Conservation (phyloP, 2,113 vertebrate genomes). For the Stercorarius parasiticus region DNA sequence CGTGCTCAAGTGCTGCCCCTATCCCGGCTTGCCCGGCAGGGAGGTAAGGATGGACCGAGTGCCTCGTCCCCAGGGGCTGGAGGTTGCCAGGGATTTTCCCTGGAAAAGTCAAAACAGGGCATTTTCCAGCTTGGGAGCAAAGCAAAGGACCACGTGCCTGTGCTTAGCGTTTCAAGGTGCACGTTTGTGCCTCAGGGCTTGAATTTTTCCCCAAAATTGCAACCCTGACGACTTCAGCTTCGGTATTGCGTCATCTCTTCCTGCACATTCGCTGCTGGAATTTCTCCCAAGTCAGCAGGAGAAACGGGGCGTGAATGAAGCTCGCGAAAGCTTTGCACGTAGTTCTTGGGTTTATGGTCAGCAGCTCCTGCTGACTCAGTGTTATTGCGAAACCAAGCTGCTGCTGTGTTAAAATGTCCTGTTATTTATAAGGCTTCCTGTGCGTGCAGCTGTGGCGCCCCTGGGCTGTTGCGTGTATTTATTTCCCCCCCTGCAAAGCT, state of each 20-base stretch:
- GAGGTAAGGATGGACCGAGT: not conserved
- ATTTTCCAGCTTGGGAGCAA: not conserved
- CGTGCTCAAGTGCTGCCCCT: not conserved
- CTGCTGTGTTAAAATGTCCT: not conserved
- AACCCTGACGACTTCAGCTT: fast-evolving
- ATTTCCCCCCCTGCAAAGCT: not conserved
- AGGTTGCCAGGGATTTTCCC: not conserved
- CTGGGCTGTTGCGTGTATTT: not conserved
- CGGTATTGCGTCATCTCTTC: fast-evolving
- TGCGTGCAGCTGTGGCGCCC: not conserved
- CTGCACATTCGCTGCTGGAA: not conserved
- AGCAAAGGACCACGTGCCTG: fast-evolving
- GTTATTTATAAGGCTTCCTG: not conserved
- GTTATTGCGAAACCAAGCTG: not conserved
- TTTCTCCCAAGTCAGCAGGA: not conserved
- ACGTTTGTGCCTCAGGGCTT: not conserved
- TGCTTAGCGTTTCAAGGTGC: fast-evolving
- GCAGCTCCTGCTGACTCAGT: not conserved
- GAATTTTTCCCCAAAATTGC: not conserved
- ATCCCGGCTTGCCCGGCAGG: not conserved
- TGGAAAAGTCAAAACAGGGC: fast-evolving
- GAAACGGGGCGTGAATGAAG: fast-evolving
- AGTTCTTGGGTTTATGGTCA: fast-evolving
- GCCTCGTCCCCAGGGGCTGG: not conserved
- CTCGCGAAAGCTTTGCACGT: not conserved